phyloP scores from a whole-genome alignment of 2,888 invertebrate species.

The Lathronympha strigana region DNA sequence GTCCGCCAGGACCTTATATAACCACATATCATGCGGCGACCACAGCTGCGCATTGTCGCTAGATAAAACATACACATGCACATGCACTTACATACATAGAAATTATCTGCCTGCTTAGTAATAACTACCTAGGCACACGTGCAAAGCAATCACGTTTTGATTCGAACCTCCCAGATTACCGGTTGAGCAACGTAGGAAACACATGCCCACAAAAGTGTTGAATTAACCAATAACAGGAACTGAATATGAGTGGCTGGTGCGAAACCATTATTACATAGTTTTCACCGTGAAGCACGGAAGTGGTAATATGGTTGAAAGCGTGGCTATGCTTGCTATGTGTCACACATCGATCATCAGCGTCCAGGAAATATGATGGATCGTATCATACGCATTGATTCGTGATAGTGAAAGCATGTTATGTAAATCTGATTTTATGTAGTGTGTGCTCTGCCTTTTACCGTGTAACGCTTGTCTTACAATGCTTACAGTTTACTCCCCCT shows the following conservation, averaged over 20 bases:
- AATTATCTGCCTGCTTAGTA: slow-evolving; percentile 36
- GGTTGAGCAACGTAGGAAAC: slow-evolving; percentile 38
- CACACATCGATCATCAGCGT: slow-evolving; percentile 42
- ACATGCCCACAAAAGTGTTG: slow-evolving; percentile 39
- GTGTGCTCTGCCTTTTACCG: slow-evolving; percentile 25
- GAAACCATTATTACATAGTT: slow-evolving; percentile 47
- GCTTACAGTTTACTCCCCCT: slow-evolving; percentile 40
- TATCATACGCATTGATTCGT: slow-evolving; percentile 31
- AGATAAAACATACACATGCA: slow-evolving; percentile 56
- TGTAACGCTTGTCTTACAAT: slow-evolving; percentile 34
- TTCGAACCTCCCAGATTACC: slow-evolving; percentile 31
- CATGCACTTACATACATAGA: slow-evolving; percentile 25
- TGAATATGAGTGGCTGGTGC: slow-evolving; percentile 42
- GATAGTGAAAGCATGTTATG: slow-evolving; percentile 27
- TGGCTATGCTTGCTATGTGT: slow-evolving; percentile 54
- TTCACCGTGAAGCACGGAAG: slow-evolving; percentile 49
- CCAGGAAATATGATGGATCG: slow-evolving; percentile 39
- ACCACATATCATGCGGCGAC: slow-evolving; percentile 45
- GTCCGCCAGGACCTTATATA: slow-evolving; percentile 30
- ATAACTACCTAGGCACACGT: slow-evolving; percentile 34
- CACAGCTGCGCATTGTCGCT: slow-evolving; percentile 65
- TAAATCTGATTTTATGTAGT: slow-evolving; percentile 32
- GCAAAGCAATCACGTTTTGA: slow-evolving; percentile 41
- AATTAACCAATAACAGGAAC: slow-evolving; percentile 46
- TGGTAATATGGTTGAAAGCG: slow-evolving; percentile 61